A percentile compares a stretch with the other conserved stretches of the same genome.
phyloP scores from a whole-genome alignment of 2,797 vertebrate genomes.

The Chloroceryle amazona region DNA sequence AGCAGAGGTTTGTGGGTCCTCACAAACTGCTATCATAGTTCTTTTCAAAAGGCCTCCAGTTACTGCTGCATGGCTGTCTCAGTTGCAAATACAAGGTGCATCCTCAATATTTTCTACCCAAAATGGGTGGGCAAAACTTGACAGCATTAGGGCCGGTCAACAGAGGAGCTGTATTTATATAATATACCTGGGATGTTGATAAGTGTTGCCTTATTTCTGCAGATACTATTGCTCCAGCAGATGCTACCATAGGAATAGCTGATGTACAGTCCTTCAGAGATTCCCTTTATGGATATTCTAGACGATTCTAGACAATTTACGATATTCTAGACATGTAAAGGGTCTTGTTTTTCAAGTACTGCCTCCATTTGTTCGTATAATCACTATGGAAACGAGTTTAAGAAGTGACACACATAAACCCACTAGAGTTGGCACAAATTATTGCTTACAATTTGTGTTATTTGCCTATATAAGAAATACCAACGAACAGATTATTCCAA shows the following conservation, averaged over 20 bases:
- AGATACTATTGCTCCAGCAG: background rate
- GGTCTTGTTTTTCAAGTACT: background rate
- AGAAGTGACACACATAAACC: background rate
- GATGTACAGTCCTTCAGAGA: background rate
- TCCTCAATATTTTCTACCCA: background rate
- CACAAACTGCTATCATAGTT: background rate
- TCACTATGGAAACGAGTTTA: slow-evolving; percentile 62
- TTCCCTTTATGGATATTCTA: background rate
- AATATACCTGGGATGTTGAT: background rate
- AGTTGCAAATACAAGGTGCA: background rate
- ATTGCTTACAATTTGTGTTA: background rate
- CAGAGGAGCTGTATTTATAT: background rate
- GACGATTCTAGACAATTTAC: slow-evolving; percentile 5
- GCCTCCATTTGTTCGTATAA: slow-evolving; percentile 6
- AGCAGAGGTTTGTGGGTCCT: background rate
- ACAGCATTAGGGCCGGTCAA: background rate
- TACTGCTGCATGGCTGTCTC: rapidly evolving
- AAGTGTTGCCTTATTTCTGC: background rate
- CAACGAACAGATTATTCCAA: background rate
- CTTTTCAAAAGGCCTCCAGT: background rate
- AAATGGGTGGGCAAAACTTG: background rate
- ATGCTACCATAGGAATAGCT: background rate
- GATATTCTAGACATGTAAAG: background rate
- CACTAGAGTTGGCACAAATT: background rate
- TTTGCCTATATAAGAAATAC: background rate